Evolutionary conservation across 2,888 invertebrate species (phyloP).

Genomic region (Andrena praecox): DNA sequence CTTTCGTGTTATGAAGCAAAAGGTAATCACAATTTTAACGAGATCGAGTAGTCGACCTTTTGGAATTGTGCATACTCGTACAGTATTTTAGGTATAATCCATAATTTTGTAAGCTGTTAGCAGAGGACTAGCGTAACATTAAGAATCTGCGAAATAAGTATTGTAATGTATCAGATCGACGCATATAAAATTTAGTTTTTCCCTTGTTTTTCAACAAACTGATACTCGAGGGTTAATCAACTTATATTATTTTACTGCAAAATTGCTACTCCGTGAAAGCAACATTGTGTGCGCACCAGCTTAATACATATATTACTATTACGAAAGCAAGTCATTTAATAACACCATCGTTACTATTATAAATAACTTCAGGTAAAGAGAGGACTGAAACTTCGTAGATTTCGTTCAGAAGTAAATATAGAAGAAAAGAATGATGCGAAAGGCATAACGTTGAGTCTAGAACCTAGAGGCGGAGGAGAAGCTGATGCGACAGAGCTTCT

Average conservation of each 20-base stretch:
- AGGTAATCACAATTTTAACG: constrained; percentile 71
- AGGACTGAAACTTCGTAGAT: constrained; percentile 83
- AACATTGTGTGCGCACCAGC: not conserved
- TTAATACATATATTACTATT: not conserved
- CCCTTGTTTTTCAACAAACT: not conserved
- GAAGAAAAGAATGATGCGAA: constrained; percentile 81
- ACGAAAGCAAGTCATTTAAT: not conserved
- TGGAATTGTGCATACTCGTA: too few relatives aligned
- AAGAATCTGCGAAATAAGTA: not conserved
- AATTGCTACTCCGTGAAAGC: not conserved
- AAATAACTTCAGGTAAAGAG: constrained; percentile 79
- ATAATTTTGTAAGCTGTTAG: too few relatives aligned
- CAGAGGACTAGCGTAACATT: too few relatives aligned
- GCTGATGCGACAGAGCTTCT: constrained; percentile 84
- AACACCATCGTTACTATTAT: not conserved
- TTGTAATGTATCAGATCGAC: not conserved
- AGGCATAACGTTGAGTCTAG: constrained; percentile 78
- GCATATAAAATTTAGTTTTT: not conserved
- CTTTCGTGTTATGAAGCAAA: constrained; percentile 83
- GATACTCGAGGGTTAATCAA: not conserved
- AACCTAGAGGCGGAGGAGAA: constrained; percentile 83
- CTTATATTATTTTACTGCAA: not conserved
- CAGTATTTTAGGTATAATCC: too few relatives aligned
- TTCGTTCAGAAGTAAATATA: constrained; percentile 84
- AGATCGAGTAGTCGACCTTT: not conserved